Percentiles rank a stretch among this genome's conserved stretches.
phyloP scores from a whole-genome alignment of 2,888 invertebrate genomes.

The Hypercompe scribonia region DNA sequence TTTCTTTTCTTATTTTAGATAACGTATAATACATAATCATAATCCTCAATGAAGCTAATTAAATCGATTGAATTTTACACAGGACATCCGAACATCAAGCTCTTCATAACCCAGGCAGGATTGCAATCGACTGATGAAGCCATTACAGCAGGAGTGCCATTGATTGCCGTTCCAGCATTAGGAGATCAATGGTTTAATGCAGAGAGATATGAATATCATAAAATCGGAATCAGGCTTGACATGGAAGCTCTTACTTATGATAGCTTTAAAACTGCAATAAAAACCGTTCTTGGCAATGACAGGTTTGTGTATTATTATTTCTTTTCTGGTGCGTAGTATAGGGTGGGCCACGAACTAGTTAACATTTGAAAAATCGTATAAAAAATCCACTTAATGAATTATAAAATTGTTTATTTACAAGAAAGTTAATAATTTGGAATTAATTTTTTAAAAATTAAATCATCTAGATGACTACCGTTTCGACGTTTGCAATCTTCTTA shows the following conservation, averaged over 20 bases:
- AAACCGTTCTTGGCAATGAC: conserved; percentile 45
- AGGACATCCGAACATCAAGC: conserved; percentile 77
- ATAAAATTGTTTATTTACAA: too few relatives aligned
- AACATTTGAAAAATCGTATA: too few relatives aligned
- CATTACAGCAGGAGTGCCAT: conserved; percentile 68
- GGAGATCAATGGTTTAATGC: conserved; percentile 74
- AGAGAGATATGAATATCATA: conserved; percentile 56
- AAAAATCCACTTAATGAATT: too few relatives aligned
- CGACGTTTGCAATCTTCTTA: too few relatives aligned
- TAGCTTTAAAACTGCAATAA: conserved; percentile 51
- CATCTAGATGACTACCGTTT: too few relatives aligned
- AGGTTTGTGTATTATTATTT: conserved; percentile 41
- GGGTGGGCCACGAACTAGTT: too few relatives aligned
- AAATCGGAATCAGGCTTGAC: conserved; percentile 65
- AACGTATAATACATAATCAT: too few relatives aligned
- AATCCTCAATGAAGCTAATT: too few relatives aligned
- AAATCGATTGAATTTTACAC: neutral
- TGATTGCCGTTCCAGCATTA: conserved; percentile 72
- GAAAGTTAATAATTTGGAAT: too few relatives aligned
- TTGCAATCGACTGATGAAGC: conserved; percentile 77
- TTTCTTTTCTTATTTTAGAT: too few relatives aligned
- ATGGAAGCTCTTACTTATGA: conserved; percentile 56
- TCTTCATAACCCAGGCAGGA: conserved; percentile 76
- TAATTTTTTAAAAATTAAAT: too few relatives aligned
- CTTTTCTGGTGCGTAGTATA: neutral